Percentiles rank a stretch among this genome's conserved stretches.
Conservation (phyloP, 2,797 vertebrate species). For the Knipowitschia caucasica region DNA sequence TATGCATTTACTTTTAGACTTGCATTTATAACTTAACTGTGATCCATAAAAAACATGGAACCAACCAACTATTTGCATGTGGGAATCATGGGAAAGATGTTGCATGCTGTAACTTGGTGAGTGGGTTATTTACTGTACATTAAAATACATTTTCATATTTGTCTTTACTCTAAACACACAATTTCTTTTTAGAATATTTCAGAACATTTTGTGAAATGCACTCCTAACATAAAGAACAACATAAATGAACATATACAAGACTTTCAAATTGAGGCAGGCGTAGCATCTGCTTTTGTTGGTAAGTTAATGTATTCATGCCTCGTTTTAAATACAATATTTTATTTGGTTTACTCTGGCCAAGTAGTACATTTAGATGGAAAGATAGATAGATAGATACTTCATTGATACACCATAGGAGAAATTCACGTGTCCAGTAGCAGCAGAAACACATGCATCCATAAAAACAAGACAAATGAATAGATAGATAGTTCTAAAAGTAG, state of each 20-base stretch:
- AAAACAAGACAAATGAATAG: too few species aligned
- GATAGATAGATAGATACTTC: too few species aligned
- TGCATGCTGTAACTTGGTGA: slow-evolving; percentile 61
- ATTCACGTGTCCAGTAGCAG: too few species aligned
- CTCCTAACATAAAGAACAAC: fast-evolving
- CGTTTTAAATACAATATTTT: too few species aligned
- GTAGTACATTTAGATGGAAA: too few species aligned
- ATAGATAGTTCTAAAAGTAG: too few species aligned
- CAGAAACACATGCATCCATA: too few species aligned
- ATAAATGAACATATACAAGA: background rate
- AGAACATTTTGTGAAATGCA: background rate
- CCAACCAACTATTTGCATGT: slow-evolving; percentile 48
- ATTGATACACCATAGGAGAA: too few species aligned
- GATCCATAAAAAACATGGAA: slow-evolving; percentile 24
- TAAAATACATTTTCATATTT: background rate
- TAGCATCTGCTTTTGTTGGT: slow-evolving; percentile 48
- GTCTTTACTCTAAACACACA: background rate
- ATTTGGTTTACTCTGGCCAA: too few species aligned
- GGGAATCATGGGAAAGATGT: fast-evolving
- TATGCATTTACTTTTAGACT: slow-evolving; percentile 26
- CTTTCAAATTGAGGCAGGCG: slow-evolving; percentile 20
- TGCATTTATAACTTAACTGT: slow-evolving; percentile 42
- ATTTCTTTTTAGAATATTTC: slow-evolving; percentile 32
- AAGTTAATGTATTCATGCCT: too few species aligned
- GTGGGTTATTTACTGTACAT: background rate